Conservation (phyloP, 2,797 vertebrate species). For the Arnoldichthys spilopterus region DNA sequence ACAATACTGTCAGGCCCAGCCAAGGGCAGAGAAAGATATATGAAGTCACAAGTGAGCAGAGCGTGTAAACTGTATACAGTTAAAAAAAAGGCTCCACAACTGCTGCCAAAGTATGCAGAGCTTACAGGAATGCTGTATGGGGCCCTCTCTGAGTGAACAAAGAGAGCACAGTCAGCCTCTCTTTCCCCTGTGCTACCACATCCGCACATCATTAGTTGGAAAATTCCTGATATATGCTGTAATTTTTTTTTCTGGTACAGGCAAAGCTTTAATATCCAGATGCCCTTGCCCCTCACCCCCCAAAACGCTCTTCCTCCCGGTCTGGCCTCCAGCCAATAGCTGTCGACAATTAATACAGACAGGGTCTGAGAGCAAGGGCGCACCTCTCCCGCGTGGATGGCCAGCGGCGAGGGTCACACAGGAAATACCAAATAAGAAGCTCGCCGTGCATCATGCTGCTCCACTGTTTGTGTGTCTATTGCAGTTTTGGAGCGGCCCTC, state of each 20-base stretch:
- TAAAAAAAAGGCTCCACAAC: conserved; percentile 78
- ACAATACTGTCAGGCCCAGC: conserved; percentile 58
- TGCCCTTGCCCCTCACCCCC: conserved; percentile 73
- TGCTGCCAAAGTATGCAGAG: conserved; percentile 98
- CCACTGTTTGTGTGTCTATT: conserved; percentile 69
- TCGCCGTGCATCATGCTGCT: conserved; percentile 81
- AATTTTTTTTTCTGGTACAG: conserved; percentile 89
- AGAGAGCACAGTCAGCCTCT: conserved; percentile 99
- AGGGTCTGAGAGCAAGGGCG: conserved; percentile 60
- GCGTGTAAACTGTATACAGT: conserved; percentile 90
- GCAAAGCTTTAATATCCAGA: conserved; percentile 92
- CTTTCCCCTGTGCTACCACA: conserved; percentile 96
- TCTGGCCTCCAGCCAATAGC: conserved; percentile 80
- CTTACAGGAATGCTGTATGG: conserved; percentile 97
- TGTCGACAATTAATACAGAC: conserved; percentile 85
- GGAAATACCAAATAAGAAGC: conserved; percentile 87
- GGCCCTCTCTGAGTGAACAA: conserved; percentile 96
- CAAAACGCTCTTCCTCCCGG: conserved; percentile 76
- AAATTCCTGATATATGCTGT: conserved; percentile 99
- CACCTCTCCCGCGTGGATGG: conserved; percentile 78
- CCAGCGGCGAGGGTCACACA: conserved; percentile 79
- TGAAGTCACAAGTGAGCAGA: conserved; percentile 78
- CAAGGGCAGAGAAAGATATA: conserved; percentile 67
- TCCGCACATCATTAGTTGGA: conserved; percentile 99
- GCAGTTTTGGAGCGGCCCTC: conserved; percentile 54